Evolutionary conservation across 2,888 invertebrate genomes (phyloP), one percentile per base, ranked within the genome.

Genomic region (Drosophila koepferae): DNA sequence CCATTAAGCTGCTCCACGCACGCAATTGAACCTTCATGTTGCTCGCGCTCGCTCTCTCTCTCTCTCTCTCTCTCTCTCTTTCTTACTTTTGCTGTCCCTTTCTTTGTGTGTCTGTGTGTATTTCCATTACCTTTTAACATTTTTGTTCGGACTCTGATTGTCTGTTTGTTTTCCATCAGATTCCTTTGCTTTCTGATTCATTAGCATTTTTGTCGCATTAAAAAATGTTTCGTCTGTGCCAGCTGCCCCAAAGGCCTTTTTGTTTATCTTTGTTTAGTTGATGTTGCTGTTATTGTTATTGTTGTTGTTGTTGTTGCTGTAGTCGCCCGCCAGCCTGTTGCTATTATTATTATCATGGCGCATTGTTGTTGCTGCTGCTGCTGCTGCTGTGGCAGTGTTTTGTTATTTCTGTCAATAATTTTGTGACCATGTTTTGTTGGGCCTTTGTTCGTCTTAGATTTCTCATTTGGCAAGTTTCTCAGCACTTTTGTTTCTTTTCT

Each of bases 111-210:
- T 41, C 20, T 68, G 38, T 53, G 31, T 53, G 10, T 36, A 28
- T 58, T 9, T 40, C 56, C 78, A 51, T 74, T 76, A 59, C 59
- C 67, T 73, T 73, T 68, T 68, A 44, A 55, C 66, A 43, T 76
- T 74, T 69, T 62, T 38, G 64, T 77, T 77, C 65, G 49, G 53
- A 53, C 44, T 72, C 62, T 81, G 82, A 80, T 82, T 87, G 86
- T 88, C 87, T 82, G 76, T 87, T 82, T 82, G 88, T 67, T 82
- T 83, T 88, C 77, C 88, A 83, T 77, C 86, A 85, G 80, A 82
- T 85, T 82, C 67, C 55, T 59, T 62, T 44, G 68, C 64, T 53
- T 20, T 38, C 63, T 63, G 74, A 80, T 86, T 86, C 88, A 89
- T 88, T 90, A 88, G 78, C 82, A 90, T 90, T 90, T 86, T 77